Evolutionary conservation across 2,113 vertebrate species (phyloP), one percentile per base, ranked within the genome.

Genomic region (Alouatta palliata): DNA sequence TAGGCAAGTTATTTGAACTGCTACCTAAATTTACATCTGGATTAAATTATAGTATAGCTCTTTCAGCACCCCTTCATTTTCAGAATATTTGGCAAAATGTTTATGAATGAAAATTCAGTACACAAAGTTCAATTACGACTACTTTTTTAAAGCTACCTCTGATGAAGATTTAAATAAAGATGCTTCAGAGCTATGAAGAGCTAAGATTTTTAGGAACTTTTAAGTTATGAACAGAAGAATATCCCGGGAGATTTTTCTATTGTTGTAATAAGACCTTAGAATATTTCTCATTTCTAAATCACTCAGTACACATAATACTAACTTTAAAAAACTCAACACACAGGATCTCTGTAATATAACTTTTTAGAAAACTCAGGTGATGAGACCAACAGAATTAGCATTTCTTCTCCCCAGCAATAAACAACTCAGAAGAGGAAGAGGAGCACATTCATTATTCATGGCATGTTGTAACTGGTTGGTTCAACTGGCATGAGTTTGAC

Each of bases 321-420:
- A 81, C 79, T 58, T 6, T 56, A 73, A 87, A 35, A 45, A 54
- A 17, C 1, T 64, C 5, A 45, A 54, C 87, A 58, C 8, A 43
- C 21, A 23, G 8, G 79, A 73, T 87, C n/a, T 82, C 56, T 83
- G 17, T 14, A 76, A 70, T 56, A 16, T 0, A 45, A 25, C 17
- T 95, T 90, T 86, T 92, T 87, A 96, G 82, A 79, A 93, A 93
- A 49, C 37, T 64, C 56, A 96, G 16, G 40, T 84, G 66, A 52
- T 73, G 17, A 32, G 27, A 75, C 4, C 35, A 90, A 79, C 4
- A 76, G 30, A 87, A 75, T 76, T 64, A 95, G 25, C 27, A 66
- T 76, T 87, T 95, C 75, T 87, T 91, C 71, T 87, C 21, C 70
- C 12, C 68, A 58, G 52, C 17, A 71, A 76, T 35, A 58, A 95